Evolutionary conservation across 92 coral and sea anemone species (phyloP), one percentile per base, ranked within the genome.

Genomic region (Bergia sp.): DNA sequence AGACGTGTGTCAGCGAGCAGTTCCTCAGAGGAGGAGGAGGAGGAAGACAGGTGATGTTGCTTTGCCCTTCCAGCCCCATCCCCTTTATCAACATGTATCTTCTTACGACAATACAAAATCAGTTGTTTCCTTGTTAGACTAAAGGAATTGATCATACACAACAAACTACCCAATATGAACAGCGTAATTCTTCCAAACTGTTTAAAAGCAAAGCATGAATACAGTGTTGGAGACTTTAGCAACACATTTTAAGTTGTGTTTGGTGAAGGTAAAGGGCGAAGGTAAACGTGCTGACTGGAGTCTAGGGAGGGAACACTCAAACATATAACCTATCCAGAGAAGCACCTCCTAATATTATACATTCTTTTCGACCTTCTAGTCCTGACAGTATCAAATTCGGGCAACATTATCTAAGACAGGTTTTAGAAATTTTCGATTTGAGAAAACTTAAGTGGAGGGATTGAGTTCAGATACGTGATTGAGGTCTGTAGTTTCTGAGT

Each of bases 11-110:
- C 85, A 71, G 37, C 20, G 37, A 84, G 47, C 67, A 84, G 66
- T 16, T 72, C 65, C 11, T 83, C 87, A 21, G 87, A 82, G 44
- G 86, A 83, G 23, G 77, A 83, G 11, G 77, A 83, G 66, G 86
- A 82, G 20, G 61, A 83, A 5, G 64, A 69, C 69, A 84, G 87
- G 87, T 84, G 41, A 74, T 74, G 43, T 15, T 40, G n/a, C 43
- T 72, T 72, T 3, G 29, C 29, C 29, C 29, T 29, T 29, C 29
- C 29, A 29, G 29, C 29, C 29, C 29, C 29, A 29, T 29, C 29
- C 29, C 29, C 29, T 29, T 29, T 29, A 29, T 29, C 29, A 29
- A 29, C 29, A 29, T 29, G 29, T 29, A 29, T 29, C 29, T 29
- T 29, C 29, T 29, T 29, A 29, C 29, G 0, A 29, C 29, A 29